A percentile compares a stretch with the other conserved stretches of the same genome.
phyloP scores from a whole-genome alignment of 2,797 vertebrate genomes.

The Vespertilio murinus region DNA sequence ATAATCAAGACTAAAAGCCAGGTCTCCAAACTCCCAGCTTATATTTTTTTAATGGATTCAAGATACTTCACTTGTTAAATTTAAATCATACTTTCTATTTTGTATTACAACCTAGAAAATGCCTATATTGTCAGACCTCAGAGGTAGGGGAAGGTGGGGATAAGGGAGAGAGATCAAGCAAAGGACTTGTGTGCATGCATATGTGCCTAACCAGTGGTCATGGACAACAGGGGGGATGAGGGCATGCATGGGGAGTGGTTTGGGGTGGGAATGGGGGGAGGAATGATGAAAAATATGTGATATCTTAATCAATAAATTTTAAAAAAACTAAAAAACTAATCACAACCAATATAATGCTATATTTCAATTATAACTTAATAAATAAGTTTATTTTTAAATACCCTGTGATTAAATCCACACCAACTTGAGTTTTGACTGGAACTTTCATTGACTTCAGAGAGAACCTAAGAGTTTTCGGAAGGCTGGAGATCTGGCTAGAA shows the following conservation, averaged over 20 bases:
- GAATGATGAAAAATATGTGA: too few relatives aligned
- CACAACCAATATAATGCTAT: not conserved
- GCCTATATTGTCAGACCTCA: not conserved
- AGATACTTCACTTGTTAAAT: not conserved
- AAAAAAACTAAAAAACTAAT: not conserved
- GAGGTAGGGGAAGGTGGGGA: too few relatives aligned
- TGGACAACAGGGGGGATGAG: too few relatives aligned
- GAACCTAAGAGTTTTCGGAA: not conserved
- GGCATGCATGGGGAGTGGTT: too few relatives aligned
- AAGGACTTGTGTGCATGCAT: too few relatives aligned
- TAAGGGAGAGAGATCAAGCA: too few relatives aligned
- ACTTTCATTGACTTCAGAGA: not conserved
- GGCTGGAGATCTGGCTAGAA: not conserved
- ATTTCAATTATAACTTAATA: not conserved
- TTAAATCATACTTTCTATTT: not conserved
- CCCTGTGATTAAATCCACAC: not conserved
- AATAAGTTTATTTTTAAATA: not conserved
- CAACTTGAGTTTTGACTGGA: slow-evolving; percentile 57
- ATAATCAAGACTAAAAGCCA: not conserved
- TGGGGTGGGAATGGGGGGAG: too few relatives aligned
- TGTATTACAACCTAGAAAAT: not conserved
- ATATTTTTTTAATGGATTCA: not conserved
- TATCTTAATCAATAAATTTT: too few relatives aligned
- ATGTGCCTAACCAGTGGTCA: too few relatives aligned
- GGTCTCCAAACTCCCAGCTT: not conserved